Evolutionary conservation across 2,888 invertebrate genomes (phyloP), one percentile per base, ranked within the genome.

Genomic region (Hoplodrina ambigua): DNA sequence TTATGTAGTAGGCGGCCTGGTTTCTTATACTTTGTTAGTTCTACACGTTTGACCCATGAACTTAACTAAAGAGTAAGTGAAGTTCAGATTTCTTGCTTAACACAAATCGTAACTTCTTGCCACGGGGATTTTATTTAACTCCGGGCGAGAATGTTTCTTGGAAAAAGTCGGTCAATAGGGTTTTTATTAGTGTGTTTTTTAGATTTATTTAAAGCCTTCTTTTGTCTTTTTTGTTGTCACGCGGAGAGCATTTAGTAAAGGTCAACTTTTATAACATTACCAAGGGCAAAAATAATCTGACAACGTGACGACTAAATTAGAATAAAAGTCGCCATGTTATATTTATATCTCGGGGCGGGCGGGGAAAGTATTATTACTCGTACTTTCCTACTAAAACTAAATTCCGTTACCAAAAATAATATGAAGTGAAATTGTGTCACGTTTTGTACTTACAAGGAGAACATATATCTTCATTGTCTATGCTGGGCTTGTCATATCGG

Each of bases 381-480:
- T n/a, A n/a, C 37, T 59, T 55, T 50, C 13, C 0, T n/a, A 17
- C 11, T n/a, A 15, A 58, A 49, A 30, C 17, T 2, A 30, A 5
- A 7, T 25, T 52, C 7, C n/a, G 10, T 17, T 37, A 57, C 20
- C 41, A 57, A 61, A 67, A 63, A 67, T 50, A 57, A 57, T 57
- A 19, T 17, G 4, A 41, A 56, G 11, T 49, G 0, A 60, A 62
- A 75, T 75, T 65, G 19, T 56, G 59, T 75, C 68, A 75, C 70
- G 70, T 65, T 69, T 11, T 30, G 49, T 44, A 56, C n/a, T n/a
- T n/a, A n/a, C 50, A 61, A 57, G 50, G 49, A 60, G 57, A 20
- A 68, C 19, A 52, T 71, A 33, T 63, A 46, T 67, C 54, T 69
- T 62, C 30, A 76, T 59, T 69, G 71, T 65, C 58, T 79, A 64